Evolutionary conservation across 2,888 invertebrate species (phyloP).

Genomic region (Caenorhabditis auriculariae): DNA sequence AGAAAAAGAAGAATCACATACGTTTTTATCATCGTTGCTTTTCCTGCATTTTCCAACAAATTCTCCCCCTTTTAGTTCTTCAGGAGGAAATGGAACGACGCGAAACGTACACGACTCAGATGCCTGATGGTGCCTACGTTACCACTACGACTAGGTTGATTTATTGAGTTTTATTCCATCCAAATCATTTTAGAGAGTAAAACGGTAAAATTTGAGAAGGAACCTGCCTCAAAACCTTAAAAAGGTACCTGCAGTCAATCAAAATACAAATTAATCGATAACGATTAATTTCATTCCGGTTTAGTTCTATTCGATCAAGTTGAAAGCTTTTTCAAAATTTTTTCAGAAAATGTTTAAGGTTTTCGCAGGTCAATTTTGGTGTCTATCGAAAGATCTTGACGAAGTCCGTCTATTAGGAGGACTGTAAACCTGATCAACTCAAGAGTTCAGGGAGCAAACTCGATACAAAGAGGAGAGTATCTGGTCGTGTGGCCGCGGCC

Average conservation of each 20-base stretch:
- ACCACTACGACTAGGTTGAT: conserved; percentile 45
- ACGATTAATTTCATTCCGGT: no score
- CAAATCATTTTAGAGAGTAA: not conserved
- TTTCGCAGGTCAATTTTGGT: no score
- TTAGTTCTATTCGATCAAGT: no score
- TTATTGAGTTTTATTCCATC: not conserved
- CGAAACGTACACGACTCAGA: conserved; percentile 53
- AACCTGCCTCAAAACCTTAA: not conserved
- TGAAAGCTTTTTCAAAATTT: no score
- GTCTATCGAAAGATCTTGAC: no score
- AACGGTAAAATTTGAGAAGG: not conserved
- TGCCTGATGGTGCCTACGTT: conserved; percentile 58
- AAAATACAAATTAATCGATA: conserved; percentile 16
- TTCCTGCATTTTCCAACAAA: no score
- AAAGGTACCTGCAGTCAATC: conserved; percentile 2
- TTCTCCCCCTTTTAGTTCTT: no score
- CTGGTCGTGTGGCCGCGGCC: conserved; percentile 53
- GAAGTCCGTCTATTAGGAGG: no score
- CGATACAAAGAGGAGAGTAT: conserved; percentile 49
- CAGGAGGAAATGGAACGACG: conserved; percentile 33
- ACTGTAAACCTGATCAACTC: no score
- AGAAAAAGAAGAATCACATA: no score
- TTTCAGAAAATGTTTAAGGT: no score
- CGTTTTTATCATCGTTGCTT: no score
- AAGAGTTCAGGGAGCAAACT: conserved; percentile 29